phyloP scores from a whole-genome alignment of 2,113 vertebrate genomes.

The Aleadryas rufinucha region DNA sequence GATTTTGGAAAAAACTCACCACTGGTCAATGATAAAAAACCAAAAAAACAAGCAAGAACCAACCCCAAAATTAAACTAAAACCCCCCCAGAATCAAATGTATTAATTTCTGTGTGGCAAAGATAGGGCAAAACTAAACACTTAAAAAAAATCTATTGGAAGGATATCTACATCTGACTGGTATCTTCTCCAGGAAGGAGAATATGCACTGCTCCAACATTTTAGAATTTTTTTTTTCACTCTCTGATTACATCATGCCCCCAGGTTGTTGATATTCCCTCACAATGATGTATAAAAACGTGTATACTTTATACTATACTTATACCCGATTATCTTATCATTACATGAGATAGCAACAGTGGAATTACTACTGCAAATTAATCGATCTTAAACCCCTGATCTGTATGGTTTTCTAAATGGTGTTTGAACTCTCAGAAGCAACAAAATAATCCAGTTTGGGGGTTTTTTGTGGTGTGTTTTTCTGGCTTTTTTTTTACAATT shows the following conservation, averaged over 20 bases:
- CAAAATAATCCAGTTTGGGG: not conserved
- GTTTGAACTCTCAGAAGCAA: not conserved
- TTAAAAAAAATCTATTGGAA: not conserved
- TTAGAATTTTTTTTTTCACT: not conserved
- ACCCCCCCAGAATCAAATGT: rapidly evolving
- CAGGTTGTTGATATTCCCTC: not conserved
- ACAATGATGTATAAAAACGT: not conserved
- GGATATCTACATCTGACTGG: not conserved
- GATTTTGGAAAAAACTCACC: not conserved
- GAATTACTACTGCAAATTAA: not conserved
- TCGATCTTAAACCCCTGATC: not conserved
- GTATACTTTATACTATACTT: not conserved
- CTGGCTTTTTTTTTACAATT: not conserved
- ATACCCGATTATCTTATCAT: not conserved
- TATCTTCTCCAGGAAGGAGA: not conserved
- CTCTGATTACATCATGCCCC: not conserved
- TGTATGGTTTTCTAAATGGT: not conserved
- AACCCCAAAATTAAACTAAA: not conserved
- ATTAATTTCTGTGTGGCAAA: not conserved
- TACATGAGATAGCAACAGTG: not conserved
- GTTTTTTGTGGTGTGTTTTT: not conserved
- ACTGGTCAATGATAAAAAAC: not conserved
- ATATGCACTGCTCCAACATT: not conserved
- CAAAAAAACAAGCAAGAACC: not conserved
- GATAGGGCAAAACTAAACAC: not conserved